Evolutionary conservation across 1,140 invertebrate species (phyloP), one percentile per base, ranked within the genome.

Genomic region (Drosophila ohnishii): DNA sequence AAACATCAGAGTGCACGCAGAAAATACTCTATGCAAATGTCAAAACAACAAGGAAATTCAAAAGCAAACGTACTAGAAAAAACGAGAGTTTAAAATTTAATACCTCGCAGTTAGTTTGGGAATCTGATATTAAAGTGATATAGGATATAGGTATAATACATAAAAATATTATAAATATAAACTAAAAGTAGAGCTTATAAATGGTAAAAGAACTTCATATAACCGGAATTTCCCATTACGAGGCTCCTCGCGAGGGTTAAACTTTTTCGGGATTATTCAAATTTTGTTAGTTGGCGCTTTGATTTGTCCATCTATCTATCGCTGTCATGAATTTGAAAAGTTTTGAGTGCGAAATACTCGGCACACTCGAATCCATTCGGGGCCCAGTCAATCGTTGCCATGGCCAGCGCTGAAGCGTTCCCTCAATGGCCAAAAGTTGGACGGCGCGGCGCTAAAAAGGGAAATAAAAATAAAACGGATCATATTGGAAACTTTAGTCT

Each of bases 391-490:
- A 76, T 80, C 55, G 70, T 64, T 80, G 56, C 45, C 45, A 70
- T 56, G 61, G 62, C 47, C 64, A 69, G 66, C 30, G 32, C 51
- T 28, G 44, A 42, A 66, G 40, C 63, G 81, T 58, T 70, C 63
- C 50, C 76, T 51, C 80, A 85, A 69, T 80, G 81, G 77, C 79
- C 70, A 64, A 80, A 80, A 85, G 81, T 85, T 85, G 64, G 77
- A 78, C 67, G 70, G 39, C 75, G 44, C 66, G 39, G 42, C 42
- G 39, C 42, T 71, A 35, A 51, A 67, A 66, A 75, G 60, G 56
- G 35, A 80, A 65, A 51, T 60, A 40, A 59, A 53, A 63, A 72
- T 61, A 40, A 71, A 56, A 51, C 58, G 39, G 63, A 45, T 63
- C 44, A 57, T 73, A 77, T 70, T 74, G 48, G 44, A 77, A 79